Conservation (phyloP, 2,888 invertebrate genomes). For the Leucozona laternaria region DNA sequence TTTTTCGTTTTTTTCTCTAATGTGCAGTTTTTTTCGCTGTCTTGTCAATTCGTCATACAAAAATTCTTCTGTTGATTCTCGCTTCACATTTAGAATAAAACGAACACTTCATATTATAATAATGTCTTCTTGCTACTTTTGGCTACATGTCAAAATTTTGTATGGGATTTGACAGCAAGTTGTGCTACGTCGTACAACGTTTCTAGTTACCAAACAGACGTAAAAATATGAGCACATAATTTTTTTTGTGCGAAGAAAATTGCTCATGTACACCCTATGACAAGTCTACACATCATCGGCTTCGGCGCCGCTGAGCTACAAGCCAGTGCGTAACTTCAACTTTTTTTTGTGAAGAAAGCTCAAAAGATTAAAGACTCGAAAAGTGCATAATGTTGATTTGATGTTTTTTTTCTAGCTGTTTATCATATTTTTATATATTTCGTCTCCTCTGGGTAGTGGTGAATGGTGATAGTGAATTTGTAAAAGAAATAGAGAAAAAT, state of each 20-base stretch:
- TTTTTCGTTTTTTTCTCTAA: too few species aligned
- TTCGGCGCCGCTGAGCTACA: not conserved
- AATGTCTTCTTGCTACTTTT: too few species aligned
- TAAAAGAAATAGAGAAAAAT: not conserved
- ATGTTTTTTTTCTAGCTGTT: conserved; percentile 28
- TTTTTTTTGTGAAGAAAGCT: conserved; percentile 7
- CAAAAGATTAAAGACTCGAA: not conserved
- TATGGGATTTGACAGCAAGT: too few species aligned
- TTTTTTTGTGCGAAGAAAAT: not conserved
- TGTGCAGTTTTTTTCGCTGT: too few species aligned
- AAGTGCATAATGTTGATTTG: conserved; percentile 26
- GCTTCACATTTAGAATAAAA: too few species aligned
- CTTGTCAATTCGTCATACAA: too few species aligned
- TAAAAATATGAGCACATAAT: too few species aligned
- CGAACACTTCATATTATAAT: too few species aligned
- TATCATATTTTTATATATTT: conserved; percentile 46
- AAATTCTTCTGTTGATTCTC: too few species aligned
- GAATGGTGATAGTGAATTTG: conserved; percentile 8
- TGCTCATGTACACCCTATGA: not conserved
- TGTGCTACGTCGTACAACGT: too few species aligned
- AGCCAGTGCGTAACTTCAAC: conserved; percentile 25
- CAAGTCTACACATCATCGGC: not conserved
- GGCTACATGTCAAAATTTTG: too few species aligned
- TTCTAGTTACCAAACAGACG: too few species aligned
- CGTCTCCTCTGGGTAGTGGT: not conserved